These are phyloP conservation scores for Pogonus chalceus DNA, from an alignment of 1,140 invertebrate genomes.

Conservation along the genomic window DNA sequence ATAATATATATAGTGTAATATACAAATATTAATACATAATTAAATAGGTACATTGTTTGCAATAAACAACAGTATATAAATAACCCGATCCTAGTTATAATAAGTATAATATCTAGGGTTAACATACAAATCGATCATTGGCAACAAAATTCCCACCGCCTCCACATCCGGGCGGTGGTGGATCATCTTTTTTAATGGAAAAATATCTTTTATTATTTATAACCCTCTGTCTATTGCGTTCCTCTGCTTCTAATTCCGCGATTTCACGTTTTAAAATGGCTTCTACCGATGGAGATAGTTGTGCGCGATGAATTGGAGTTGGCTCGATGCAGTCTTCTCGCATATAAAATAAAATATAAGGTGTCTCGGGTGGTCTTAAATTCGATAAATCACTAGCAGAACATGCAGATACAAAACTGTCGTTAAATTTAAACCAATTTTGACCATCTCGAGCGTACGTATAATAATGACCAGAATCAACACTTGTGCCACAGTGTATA, in stretches of 20 bases:
- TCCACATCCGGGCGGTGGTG: constrained; percentile 32
- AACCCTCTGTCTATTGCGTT: constrained; percentile 9
- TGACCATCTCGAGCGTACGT: constrained; percentile 61
- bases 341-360: constrained; percentile 71
- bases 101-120: constrained; percentile 11
- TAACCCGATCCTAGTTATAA: constrained; percentile 6
- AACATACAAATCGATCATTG: constrained; percentile 31
- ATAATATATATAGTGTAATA: constrained; percentile 12
- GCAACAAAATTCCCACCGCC: constrained; percentile 26
- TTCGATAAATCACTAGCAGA: constrained; percentile 51
- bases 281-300: constrained; percentile 21
- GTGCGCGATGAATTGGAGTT: constrained; percentile 19
- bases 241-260: constrained; percentile 24
- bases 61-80: constrained; percentile 15
- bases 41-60: constrained; percentile 11
- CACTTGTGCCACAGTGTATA: constrained; percentile 69
- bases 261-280: constrained; percentile 22
- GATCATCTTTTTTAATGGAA: constrained; percentile 25
- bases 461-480: constrained; percentile 81
- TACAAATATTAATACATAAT: constrained; percentile 16
- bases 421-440: constrained; percentile 74
- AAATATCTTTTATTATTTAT: background rate
- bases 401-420: constrained; percentile 54
- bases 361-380: constrained; percentile 61
- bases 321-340: constrained; percentile 26